A percentile compares a stretch with the other conserved stretches of the same genome.
phyloP scores from a whole-genome alignment of 2,888 invertebrate genomes.

The Hyppa rectilinea region DNA sequence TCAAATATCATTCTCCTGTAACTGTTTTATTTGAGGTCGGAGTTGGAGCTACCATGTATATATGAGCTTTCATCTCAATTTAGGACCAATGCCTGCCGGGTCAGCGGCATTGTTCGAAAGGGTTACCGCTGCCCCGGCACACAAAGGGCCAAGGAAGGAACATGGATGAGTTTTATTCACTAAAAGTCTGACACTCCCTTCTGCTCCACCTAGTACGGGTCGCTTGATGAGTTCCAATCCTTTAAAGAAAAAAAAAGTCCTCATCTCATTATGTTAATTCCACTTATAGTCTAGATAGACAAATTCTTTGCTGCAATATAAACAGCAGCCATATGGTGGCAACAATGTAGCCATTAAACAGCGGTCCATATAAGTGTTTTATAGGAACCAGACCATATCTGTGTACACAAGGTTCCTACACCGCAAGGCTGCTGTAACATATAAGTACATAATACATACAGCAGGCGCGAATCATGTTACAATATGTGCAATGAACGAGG shows the following conservation, averaged over 20 bases:
- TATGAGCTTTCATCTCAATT: not conserved
- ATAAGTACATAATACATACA: not conserved
- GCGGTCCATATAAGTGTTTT: constrained; percentile 31
- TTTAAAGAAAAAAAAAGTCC: too few species aligned
- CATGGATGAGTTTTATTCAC: too few species aligned
- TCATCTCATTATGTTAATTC: not conserved
- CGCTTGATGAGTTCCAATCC: too few species aligned
- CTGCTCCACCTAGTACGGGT: too few species aligned
- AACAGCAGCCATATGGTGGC: constrained; percentile 38
- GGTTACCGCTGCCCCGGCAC: too few species aligned
- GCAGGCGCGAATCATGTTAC: constrained; percentile 20
- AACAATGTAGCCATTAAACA: constrained; percentile 26
- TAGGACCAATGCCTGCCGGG: too few species aligned
- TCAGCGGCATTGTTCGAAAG: too few species aligned
- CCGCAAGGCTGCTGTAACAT: constrained; percentile 41
- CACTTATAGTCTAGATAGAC: not conserved
- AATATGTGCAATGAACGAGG: constrained; percentile 7
- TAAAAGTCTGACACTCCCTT: too few species aligned
- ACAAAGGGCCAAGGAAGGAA: too few species aligned
- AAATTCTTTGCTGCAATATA: not conserved
- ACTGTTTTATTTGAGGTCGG: not conserved
- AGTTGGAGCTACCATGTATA: not conserved
- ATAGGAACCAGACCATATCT: constrained; percentile 45
- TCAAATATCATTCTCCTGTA: not conserved
- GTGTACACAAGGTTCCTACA: constrained; percentile 43